Evolutionary conservation across 2,888 invertebrate species (phyloP), one percentile per base, ranked within the genome.

Genomic region (Leucania comma): DNA sequence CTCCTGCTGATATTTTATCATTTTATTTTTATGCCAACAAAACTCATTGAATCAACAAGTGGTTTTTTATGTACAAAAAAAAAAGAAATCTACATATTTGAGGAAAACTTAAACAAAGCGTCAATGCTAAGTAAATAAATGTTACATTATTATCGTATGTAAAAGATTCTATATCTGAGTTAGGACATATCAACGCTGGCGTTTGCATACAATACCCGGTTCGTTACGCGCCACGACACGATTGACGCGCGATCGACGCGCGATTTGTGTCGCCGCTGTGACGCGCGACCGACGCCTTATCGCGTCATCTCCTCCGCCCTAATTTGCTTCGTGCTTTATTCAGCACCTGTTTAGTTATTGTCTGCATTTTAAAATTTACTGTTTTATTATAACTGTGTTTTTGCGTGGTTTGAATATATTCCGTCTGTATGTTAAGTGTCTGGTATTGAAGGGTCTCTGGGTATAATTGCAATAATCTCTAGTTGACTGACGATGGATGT

Each of bases 171-270:
- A 82, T 85, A 86, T 85, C 85, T 83, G 75, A 76, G 78, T 82
- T 82, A 85, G 85, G 81, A 82, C 82, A 80, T 75, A 84, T 84
- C 81, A 80, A 76, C 69, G 71, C 70, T 63, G 79, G 65, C 70
- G 76, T 95, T 94, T 93, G 93, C 94, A 95, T 95, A 95, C 95
- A 95, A 95, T 95, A 90, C 90, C 65, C 81, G 78, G 86, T 88
- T 93, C 93, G 93, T 93, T 93, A 93, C 87, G 86, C 84, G 80
- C 65, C 78, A 86, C 84, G 81, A 64, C 78, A 80, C 87, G 90
- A 88, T 86, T 90, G 93, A 93, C 92, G 93, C 87, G 88, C 89
- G 91, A 91, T 90, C 87, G 89, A 89, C 90, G 88, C 86, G 89
- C 87, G 88, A 85, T 86, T 86, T 85, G 87, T 83, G 89, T 86